Conservation (phyloP, 2,888 invertebrate genomes). For the Caenorhabditis afra region DNA sequence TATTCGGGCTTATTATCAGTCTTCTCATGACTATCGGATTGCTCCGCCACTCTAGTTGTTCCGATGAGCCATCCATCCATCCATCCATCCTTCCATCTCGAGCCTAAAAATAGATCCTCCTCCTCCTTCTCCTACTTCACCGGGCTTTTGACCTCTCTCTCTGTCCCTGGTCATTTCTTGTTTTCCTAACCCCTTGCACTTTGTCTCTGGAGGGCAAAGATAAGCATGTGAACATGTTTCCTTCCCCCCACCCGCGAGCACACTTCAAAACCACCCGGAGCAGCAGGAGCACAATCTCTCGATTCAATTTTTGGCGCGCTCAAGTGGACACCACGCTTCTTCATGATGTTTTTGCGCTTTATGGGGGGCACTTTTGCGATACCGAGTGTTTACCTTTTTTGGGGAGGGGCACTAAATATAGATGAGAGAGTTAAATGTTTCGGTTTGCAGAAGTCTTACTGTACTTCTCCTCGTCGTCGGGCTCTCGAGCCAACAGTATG, state of each 20-base stretch:
- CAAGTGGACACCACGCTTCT: constrained; percentile 44
- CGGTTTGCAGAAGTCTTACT: constrained; percentile 49
- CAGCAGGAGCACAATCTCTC: too few relatives aligned
- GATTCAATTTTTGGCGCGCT: background rate
- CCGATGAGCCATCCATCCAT: background rate
- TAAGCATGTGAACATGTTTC: constrained; percentile 46
- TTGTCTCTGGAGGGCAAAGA: constrained; percentile 44
- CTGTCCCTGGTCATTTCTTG: background rate
- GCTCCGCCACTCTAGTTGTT: too few relatives aligned
- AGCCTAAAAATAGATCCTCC: background rate
- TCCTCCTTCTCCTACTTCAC: background rate
- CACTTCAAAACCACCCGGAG: too few relatives aligned
- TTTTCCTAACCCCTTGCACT: background rate
- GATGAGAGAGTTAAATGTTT: too few relatives aligned
- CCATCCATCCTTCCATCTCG: background rate
- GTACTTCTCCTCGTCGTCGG: constrained; percentile 44
- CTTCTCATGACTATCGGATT: too few relatives aligned
- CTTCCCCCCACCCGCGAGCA: too few relatives aligned
- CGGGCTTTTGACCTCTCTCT: constrained; percentile 18
- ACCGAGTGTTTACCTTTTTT: too few relatives aligned
- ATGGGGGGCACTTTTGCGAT: too few relatives aligned
- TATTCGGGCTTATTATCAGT: too few relatives aligned
- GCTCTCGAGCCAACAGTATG: constrained; percentile 50
- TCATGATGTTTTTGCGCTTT: constrained; percentile 36
- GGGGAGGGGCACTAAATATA: too few relatives aligned